Evolutionary conservation across 2,797 vertebrate species (phyloP), one percentile per base, ranked within the genome.

Genomic region (Clarias pachynema): DNA sequence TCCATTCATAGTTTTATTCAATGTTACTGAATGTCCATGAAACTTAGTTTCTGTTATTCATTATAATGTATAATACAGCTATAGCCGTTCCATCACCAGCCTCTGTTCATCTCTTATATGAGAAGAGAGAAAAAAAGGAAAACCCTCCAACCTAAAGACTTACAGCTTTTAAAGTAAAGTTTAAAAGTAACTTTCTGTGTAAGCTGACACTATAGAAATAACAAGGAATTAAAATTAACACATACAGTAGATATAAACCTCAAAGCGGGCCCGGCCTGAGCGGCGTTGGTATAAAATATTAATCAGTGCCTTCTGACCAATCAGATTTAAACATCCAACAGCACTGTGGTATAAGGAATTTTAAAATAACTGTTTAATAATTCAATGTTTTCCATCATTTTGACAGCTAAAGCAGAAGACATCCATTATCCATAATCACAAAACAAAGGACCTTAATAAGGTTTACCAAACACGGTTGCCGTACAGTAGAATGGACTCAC

Each of bases 321-420:
- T 34, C 29, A 14, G 56, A 15, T 59, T 22, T 60, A 29, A 24
- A 56, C 56, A 59, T 15, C 34, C 74, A 31, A 10, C 16, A 56
- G 26, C 56, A 22, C 24, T 59, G 53, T 56, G 8, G 49, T 34
- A 24, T 77, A 31, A 22, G 26, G 14, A 34, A 57, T 59, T 77
- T 59, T 59, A 5, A 77, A 75, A 57, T 16, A 26, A 78, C 29
- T 59, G 57, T 60, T 62, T 16, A 3, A 37, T 6, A 78, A 60
- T 24, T 60, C 22, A 57, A 22, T 49, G n/a, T 34, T 77, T 73
- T n/a, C 22, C 74, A 57, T 77, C 18, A 77, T 78, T 79, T 24
- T 57, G 73, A 31, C 49, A 75, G 49, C 8, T 4, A 53, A 74
- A 53, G 18, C 4, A 15, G 5, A 72, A 37, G 34, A 26, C 34